phyloP scores from a whole-genome alignment of 2,113 vertebrate genomes.

The Petroica traversi region DNA sequence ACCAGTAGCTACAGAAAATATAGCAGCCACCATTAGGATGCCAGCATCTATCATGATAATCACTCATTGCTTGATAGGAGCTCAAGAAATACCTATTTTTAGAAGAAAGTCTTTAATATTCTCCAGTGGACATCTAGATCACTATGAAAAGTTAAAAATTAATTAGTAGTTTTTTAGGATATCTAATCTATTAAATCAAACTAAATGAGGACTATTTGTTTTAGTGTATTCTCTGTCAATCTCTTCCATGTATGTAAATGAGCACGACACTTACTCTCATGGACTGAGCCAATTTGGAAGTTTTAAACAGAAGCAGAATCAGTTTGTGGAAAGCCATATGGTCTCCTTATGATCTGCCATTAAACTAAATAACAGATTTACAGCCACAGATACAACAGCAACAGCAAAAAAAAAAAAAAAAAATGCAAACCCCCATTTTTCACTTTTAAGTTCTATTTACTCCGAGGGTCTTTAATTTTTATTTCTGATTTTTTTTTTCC shows the following conservation, averaged over 20 bases:
- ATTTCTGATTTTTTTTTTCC: background rate
- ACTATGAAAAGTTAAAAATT: background rate
- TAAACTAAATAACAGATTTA: constrained; percentile 41
- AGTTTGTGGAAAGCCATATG: constrained; percentile 21
- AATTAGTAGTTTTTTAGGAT: background rate
- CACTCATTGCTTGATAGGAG: background rate
- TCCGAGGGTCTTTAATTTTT: background rate
- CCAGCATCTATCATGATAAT: background rate
- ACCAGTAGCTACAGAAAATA: background rate
- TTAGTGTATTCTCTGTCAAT: background rate
- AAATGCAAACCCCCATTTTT: background rate
- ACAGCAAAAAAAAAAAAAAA: background rate
- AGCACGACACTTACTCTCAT: background rate
- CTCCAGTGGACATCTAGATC: background rate
- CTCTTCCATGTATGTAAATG: background rate
- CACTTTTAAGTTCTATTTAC: background rate
- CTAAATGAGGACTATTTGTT: background rate
- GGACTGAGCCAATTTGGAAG: constrained; percentile 20
- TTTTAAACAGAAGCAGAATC: constrained; percentile 28
- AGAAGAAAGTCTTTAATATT: background rate
- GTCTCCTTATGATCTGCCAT: constrained; percentile 31
- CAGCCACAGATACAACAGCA: background rate
- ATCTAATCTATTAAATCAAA: background rate
- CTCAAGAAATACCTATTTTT: background rate
- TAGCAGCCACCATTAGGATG: background rate